A percentile compares a stretch with the other conserved stretches of the same genome.
Conservation (phyloP, 2,113 vertebrate species). For the Pedionomus torquatus region DNA sequence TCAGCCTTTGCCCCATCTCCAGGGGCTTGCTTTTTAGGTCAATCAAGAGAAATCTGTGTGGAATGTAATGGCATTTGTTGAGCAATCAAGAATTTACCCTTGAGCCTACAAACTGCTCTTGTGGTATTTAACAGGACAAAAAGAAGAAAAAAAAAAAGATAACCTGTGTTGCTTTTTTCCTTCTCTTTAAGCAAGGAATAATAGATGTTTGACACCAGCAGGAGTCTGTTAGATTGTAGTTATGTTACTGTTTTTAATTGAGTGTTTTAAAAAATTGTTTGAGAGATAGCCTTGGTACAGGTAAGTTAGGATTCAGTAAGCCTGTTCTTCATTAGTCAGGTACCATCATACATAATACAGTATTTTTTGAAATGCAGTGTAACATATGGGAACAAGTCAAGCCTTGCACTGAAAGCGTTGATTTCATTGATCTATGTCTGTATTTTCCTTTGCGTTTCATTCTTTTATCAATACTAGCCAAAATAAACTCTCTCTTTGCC, state of each 20-base stretch:
- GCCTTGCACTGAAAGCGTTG: neutral
- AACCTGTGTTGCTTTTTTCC: neutral
- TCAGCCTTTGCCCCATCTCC: neutral
- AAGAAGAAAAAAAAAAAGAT: too few relatives aligned
- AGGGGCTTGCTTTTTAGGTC: constrained; percentile 12
- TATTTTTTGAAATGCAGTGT: neutral
- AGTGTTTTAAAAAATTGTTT: neutral
- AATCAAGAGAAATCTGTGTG: neutral
- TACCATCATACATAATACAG: neutral
- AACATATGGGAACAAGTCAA: neutral
- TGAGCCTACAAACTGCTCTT: constrained; percentile 20
- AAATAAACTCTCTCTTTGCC: neutral
- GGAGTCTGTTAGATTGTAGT: neutral
- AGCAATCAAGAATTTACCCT: constrained; percentile 42
- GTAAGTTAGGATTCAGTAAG: neutral
- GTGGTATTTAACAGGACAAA: neutral
- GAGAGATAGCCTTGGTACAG: neutral
- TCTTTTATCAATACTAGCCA: neutral
- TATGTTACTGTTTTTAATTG: neutral
- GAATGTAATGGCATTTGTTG: constrained; percentile 29
- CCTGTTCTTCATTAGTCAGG: neutral
- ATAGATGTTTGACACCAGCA: neutral
- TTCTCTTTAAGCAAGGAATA: neutral
- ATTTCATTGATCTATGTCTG: neutral
- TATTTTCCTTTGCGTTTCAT: neutral